These are phyloP conservation scores for Catostylus mosaicus DNA, from an alignment of 30 jellyfish, hydroid and myxozoan genomes.

Conservation along the genomic window DNA sequence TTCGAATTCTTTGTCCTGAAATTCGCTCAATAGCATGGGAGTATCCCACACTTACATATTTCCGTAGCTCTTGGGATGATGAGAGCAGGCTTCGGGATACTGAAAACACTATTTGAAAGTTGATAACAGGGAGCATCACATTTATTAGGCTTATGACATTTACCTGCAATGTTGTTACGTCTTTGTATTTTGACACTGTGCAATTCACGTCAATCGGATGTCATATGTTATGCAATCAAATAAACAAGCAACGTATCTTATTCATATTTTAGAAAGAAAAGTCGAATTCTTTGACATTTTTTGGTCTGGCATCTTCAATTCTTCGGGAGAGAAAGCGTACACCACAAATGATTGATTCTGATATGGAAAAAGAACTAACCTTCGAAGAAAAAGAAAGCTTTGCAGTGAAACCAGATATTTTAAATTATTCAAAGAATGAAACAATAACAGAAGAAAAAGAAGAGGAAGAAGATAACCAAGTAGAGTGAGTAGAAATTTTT, in stretches of 20 bases:
- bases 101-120: no score
- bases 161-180: no score
- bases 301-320: conserved; percentile 30
- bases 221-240: no score
- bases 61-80: no score
- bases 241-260: neutral
- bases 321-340: conserved; percentile 34
- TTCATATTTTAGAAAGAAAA: conserved; percentile 16
- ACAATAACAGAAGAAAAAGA: neutral
- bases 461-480: neutral
- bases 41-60: no score
- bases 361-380: neutral
- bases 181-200: no score
- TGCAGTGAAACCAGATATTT: neutral
- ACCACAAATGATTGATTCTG: neutral
- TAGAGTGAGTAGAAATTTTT: neutral
- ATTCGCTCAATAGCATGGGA: no score
- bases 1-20: no score
- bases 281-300: conserved; percentile 19
- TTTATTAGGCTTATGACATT: no score
- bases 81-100: no score
- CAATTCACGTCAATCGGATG: no score
- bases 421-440: conserved; percentile 30
- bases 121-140: no score
- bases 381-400: conserved; percentile 13